Base-by-base conservation (phyloP, 2,888 invertebrate genomes). In the Ophion obscuratus region DNA sequence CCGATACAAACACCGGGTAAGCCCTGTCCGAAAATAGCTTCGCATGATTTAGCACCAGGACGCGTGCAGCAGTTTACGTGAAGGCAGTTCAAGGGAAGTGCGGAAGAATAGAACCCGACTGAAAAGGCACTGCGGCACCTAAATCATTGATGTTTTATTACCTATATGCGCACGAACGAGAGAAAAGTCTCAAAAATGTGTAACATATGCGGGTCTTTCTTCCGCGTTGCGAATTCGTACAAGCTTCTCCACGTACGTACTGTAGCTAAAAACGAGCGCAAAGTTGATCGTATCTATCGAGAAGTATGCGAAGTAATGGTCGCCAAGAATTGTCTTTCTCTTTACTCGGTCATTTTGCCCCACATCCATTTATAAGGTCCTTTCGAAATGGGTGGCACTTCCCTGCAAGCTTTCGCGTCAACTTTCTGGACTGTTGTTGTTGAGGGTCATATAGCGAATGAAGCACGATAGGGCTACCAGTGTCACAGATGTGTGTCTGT, bases 21-120 rank as follows among this genome's bases (percentile, higher is more conserved):
- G 84, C 78, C 70, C 74, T 77, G 74, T 77, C 78, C 84, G 81
- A 84, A 84, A 86, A 86, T 86, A 86, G 80, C 77, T 78, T 81
- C 84, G 62, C 44, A 84, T 84, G 86, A 86, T 86, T 86, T 86
- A 86, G 66, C 59, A 62, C 68, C 57, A 40, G 36, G 71, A 77
- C 84, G 81, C 64, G 31, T 67, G 53, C 57, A 62, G 74, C 62
- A 67, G 68, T 78, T 81, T 70, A 53, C 73, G 75, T 57, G 66
- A 78, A 76, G 67, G 59, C 59, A 61, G 40, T 84, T 24, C 47
- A 17, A 36, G 40, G 53, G 77, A 67, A 36, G 36, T 31, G 47
- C 27, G 70, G 31, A 44, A 70, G 70, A 79, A 79, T 79, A 66
- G 70, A 47, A 36, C n/a, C 0, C 0, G 17, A n/a, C 47, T 14